A percentile compares a stretch with the other conserved stretches of the same genome.
These are phyloP conservation scores for Bombus pyrosoma DNA, from an alignment of 1,140 invertebrate species.

Conservation along the genomic window DNA sequence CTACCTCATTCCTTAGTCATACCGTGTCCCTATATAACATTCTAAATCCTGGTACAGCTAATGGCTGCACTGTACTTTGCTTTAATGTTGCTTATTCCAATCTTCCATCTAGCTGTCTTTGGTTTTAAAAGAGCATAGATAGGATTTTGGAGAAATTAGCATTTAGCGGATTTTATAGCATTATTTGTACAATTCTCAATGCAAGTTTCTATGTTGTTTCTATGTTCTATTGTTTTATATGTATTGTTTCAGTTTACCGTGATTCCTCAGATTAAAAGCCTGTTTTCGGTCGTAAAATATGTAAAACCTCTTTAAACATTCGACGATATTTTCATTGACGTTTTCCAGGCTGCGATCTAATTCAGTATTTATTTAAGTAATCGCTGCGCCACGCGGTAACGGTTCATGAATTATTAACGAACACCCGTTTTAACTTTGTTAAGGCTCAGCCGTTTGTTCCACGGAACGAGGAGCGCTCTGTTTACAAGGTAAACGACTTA, in stretches of 20 bases:
- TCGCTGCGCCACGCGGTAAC: not conserved
- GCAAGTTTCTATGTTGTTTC: not conserved
- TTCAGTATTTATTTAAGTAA: slow-evolving; percentile 29
- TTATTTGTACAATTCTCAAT: not conserved
- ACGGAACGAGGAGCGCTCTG: not conserved
- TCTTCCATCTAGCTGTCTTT: no score
- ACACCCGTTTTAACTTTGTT: slow-evolving; percentile 6
- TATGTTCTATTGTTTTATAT: not conserved
- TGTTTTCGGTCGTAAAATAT: no score
- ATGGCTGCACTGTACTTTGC: not conserved
- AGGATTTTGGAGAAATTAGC: not conserved
- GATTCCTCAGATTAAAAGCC: not conserved
- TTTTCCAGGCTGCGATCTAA: not conserved
- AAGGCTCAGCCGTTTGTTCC: not conserved
- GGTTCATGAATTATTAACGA: slow-evolving; percentile 37
- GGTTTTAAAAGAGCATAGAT: not conserved
- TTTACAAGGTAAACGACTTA: slow-evolving; percentile 47
- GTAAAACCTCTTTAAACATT: not conserved
- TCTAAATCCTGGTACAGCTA: slow-evolving; percentile 9
- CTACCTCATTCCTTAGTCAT: slow-evolving; percentile 23
- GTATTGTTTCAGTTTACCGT: no score
- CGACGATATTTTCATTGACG: not conserved
- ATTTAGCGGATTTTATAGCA: not conserved
- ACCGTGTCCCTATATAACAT: not conserved
- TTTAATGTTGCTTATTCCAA: not conserved